Evolutionary conservation across 2,888 invertebrate species (phyloP), one percentile per base, ranked within the genome.

Genomic region (Agrochola circellaris): DNA sequence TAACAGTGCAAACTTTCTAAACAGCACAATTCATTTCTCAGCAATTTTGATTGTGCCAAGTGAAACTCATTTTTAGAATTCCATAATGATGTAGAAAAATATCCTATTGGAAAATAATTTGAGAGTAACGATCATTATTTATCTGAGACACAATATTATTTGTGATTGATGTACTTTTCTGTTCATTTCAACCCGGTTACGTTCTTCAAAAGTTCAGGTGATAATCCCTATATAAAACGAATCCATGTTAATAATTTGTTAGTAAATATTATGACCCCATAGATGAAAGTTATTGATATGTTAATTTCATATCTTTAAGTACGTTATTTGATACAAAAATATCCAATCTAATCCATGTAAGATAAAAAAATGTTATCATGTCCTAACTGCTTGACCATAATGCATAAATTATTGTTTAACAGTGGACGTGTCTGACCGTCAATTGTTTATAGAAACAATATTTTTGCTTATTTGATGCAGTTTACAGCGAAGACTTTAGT

Each of bases 301-400:
- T 77, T 87, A 83, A 86, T 84, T 80, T 69, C 60, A 61, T 82
- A 80, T 80, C 71, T 76, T 60, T 73, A 75, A 77, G 73, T 70
- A 77, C 78, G 79, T 64, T 66, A 72, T 77, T 72, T 81, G 75
- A 81, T 86, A 83, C 78, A 68, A 82, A 84, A 84, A 86, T 81
- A 82, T 73, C 73, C 71, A 88, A 89, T 88, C 84, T 89, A 82
- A 89, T 89, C 89, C 77, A 79, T 70, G 38, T 17, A 42, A 72
- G 88, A 88, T 89, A 88, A 84, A 74, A 77, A 72, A 34, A 8
- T 72, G 56, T 77, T 87, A 89, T 88, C 89, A 20, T 71, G 65
- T 73, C 34, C 34, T 34, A 72, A 64, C 54, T 61, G 70, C 75
- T 73, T 81, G 68, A 80, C 68, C 70, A 82, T 80, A 82, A 85